Evolutionary conservation across 2,888 invertebrate genomes (phyloP), one percentile per base, ranked within the genome.

Genomic region (Aphrophora alni): DNA sequence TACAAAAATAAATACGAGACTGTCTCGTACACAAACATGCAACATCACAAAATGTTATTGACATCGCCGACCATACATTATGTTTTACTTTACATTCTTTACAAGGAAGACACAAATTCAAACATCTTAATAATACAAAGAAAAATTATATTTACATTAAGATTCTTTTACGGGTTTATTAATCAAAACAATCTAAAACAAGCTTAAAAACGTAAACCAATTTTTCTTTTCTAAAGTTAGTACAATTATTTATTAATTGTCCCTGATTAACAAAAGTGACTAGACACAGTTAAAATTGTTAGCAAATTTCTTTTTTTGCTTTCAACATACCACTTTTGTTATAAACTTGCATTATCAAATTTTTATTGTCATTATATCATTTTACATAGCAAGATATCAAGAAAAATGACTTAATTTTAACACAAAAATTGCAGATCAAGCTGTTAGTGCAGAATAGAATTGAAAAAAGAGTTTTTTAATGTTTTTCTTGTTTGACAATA

Each of bases 91-190:
- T 68, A 74, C 38, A 33, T 38, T 74, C 68, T 75, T 75, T 79
- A 74, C 73, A 73, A 79, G 78, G 78, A 79, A 79, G 78, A 79
- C 78, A 28, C 51, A 79, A 79, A 68, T 79, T 21, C 51, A 78
- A 59, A 59, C 21, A 59, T 59, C 59, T 59, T 59, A 59, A 79
- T 74, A 79, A 27, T 26, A 25, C 68, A 69, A 73, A 73, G 24
- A 33, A 73, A 78, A 75, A 78, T 25, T 25, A 59, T 73, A 78
- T 78, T 8, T 74, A 68, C 69, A 79, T 24, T 38, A 44, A 10
- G 44, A 10, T 44, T n/a, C 14, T 59, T 59, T 44, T 17, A 7
- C 21, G 59, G 59, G 59, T 59, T 14, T 33, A 33, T 33, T 33
- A 33, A 33, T 33, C 3, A 33, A 59, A 59, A n/a, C n/a, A 59